Evolutionary conservation across 1,140 invertebrate species (phyloP).

Genomic region (Leucophenga varia): DNA sequence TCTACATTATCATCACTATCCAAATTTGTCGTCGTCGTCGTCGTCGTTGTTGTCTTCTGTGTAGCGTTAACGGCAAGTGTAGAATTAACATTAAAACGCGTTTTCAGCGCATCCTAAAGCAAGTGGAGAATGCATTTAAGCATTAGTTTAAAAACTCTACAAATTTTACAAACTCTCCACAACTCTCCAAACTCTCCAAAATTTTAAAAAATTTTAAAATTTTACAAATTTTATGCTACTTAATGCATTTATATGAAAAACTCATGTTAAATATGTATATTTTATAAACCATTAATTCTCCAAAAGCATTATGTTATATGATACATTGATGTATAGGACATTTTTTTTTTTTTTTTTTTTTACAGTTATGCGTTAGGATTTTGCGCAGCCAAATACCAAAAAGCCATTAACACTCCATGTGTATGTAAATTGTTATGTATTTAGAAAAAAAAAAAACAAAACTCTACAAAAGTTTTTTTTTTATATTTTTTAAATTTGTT

Average conservation of each 20-base stretch:
- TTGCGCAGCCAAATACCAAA: background rate
- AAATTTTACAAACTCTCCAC: constrained; percentile 22
- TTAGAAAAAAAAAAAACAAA: constrained; percentile 17
- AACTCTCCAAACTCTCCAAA: constrained; percentile 11
- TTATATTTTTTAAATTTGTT: no score
- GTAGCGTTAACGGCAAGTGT: constrained; percentile 17
- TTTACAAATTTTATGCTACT: no score
- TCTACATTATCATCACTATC: constrained; percentile 33
- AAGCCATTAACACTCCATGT: no score
- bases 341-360: no score
- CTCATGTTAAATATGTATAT: constrained; percentile 2
- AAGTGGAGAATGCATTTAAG: constrained; percentile 24
- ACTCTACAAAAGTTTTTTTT: constrained; percentile 26
- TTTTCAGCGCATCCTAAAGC: constrained; percentile 41
- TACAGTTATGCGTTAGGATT: no score
- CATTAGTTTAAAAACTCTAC: no score
- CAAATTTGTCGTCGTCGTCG: constrained; percentile 9
- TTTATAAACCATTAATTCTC: no score
- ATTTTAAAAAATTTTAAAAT: no score
- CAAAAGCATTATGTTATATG: no score
- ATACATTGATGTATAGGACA: no score
- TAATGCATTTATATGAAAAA: no score
- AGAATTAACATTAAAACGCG: constrained; percentile 35
- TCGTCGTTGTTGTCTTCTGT: constrained; percentile 3
- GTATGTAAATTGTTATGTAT: background rate